Base-by-base conservation (phyloP, 2,797 vertebrate genomes). In the Helicolenus hilgendorfi region DNA sequence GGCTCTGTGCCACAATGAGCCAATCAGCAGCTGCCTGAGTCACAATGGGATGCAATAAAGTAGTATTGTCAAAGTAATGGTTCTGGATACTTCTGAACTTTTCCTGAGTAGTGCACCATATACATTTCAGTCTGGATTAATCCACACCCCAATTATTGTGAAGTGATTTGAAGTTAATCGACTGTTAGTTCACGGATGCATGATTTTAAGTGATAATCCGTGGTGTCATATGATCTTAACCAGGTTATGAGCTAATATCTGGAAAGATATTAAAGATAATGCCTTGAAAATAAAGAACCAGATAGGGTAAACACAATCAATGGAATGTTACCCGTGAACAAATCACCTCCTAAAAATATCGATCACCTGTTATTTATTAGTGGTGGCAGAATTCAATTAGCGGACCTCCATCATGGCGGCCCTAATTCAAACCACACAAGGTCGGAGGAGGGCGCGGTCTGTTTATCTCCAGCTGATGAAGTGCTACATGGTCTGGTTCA, bases 381-480 rank as follows among this genome's bases (percentile, higher is more conserved):
- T 7, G 41, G 24, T 53, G 72, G 63, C 79, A 53, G 53, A 88
- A 94, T 93, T 94, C 72, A 94, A 95, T 95, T 94, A 93, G 84
- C 24, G 5, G 92, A 92, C 94, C 92, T 84, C 85, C 91, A 67
- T 79, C 72, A 27, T 2, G 68, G 83, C 45, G 2, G 74, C 72
- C 10, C 77, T 95, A 93, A 95, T 87, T 92, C 86, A 94, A 91
- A 89, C 79, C 89, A 93, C 84, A 68, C 91, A 81, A 90, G 90
- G 92, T 94, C 89, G 5, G 8, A 18, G 14, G 33, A 75, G 85
- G 84, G 71, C 1, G 11, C n/a, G 7, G 38, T n/a, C 24, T 88
- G 94, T 95, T 93, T 90, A 80, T 81, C 83, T 85, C 13, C 76
- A 53, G 87, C 91, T 92, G 89, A 89, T 90, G 86, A 86, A 93